Evolutionary conservation across 2,888 invertebrate genomes (phyloP), one percentile per base, ranked within the genome.

Genomic region (Erebia aethiops): DNA sequence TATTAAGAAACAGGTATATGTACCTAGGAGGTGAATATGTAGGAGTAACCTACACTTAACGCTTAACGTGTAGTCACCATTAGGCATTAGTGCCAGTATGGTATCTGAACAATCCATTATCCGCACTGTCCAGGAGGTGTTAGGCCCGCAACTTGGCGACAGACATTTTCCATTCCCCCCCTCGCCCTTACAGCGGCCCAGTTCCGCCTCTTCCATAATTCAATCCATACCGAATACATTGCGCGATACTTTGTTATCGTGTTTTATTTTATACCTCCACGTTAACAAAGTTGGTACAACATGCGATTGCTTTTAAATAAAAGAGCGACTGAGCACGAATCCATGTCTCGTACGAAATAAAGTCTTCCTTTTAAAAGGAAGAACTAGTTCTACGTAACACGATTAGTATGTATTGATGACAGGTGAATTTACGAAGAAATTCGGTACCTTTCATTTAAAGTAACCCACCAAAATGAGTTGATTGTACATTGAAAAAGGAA

Each of bases 141-240:
- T 86, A 87, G 88, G 81, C 84, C 79, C 85, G 82, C 84, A 88
- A 91, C 85, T 91, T 91, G 87, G 88, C 86, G 86, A 92, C 92
- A 92, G 87, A 91, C 88, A 92, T 92, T 92, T 92, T 91, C 92
- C 91, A 92, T 93, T 92, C 88, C 88, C 89, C 89, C 86, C 82
- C 84, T 84, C 84, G 86, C 85, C 85, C 84, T 87, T 81, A 82
- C 83, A 81, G 78, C 85, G 86, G 84, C 87, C 84, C 86, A 87
- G 86, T 87, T 89, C 84, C 84, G 81, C 86, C 86, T 86, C 86
- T 87, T 88, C 89, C 88, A 91, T 92, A 90, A 91, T 91, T 92
- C 90, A 91, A 91, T 90, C 87, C 87, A 87, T 85, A 89, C 86
- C 79, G 85, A 88, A 86, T 88, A 86, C 84, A 91, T 89, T 91